Percentiles rank a stretch among this genome's conserved stretches.
Evolutionary conservation across 2,888 invertebrate genomes (phyloP).

Genomic region (Physocephala rufipes): DNA sequence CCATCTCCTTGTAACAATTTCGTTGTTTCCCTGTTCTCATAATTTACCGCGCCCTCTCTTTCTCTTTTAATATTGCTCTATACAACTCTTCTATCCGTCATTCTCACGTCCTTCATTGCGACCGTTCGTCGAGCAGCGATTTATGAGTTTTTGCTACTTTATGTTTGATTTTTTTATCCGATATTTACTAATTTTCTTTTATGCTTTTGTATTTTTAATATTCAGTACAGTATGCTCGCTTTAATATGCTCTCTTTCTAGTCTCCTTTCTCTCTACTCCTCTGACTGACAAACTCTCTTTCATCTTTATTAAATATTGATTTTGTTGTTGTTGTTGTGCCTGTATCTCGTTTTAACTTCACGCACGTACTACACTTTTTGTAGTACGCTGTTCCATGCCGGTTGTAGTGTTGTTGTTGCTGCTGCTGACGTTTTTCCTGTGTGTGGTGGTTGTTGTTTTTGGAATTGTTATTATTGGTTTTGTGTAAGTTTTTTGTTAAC

Average conservation of each 20-base stretch:
- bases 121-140: constrained; percentile 1
- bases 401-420: constrained; percentile 39
- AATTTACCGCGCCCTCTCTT: no score
- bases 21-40: no score
- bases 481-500: constrained; percentile 18
- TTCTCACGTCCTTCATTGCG: no score
- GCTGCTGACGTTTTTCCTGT: constrained; percentile 37
- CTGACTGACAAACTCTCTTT: not conserved
- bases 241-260: not conserved
- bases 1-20: no score
- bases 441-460: constrained; percentile 12
- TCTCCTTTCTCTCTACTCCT: constrained; percentile 12
- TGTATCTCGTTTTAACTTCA: constrained; percentile 31
- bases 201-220: not conserved
- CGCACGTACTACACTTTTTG: constrained; percentile 33
- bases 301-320: not conserved
- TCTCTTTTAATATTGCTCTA: no score
- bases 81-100: no score
- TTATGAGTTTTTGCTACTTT: constrained; percentile 26
- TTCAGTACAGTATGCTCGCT: not conserved
- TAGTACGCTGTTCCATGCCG: constrained; percentile 19
- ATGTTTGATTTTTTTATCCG: constrained; percentile 6
- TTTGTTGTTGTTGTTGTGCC: constrained; percentile 14
- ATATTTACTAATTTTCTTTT: constrained; percentile 8
- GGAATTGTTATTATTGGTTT: no score